Conservation (phyloP, 2,888 invertebrate genomes). For the Priocnemis perturbator region DNA sequence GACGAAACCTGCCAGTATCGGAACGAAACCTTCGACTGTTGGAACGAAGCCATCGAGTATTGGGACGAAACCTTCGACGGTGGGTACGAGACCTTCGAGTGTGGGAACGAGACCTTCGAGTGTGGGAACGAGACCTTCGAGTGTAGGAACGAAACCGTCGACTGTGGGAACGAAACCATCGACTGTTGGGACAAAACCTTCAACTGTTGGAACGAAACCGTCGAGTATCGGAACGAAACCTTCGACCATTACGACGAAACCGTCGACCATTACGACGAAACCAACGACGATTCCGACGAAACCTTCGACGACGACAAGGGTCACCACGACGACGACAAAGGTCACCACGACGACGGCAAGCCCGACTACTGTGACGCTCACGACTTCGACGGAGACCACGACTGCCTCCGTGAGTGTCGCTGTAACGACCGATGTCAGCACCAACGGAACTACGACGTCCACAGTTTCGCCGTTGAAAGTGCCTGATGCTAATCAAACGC, state of each 20-base stretch:
- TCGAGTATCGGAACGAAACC: constrained; percentile 15
- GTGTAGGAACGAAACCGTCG: constrained; percentile 65
- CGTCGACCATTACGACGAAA: neutral
- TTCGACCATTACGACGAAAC: constrained; percentile 16
- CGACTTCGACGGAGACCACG: constrained; percentile 12
- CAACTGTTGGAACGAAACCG: constrained; percentile 33
- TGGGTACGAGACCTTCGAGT: constrained; percentile 20
- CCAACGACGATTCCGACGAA: neutral
- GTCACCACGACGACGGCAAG: constrained; percentile 14
- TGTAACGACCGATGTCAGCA: constrained; percentile 22
- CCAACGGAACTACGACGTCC: constrained; percentile 47
- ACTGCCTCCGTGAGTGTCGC: neutral
- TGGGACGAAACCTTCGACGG: constrained; percentile 11
- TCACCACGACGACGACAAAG: constrained; percentile 20
- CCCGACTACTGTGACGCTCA: neutral
- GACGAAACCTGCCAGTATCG: constrained; percentile 48
- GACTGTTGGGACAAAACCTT: constrained; percentile 49
- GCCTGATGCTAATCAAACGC: constrained; percentile 47
- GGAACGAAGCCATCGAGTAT: constrained; percentile 26
- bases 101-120: constrained; percentile 46
- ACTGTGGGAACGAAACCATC: constrained; percentile 11
- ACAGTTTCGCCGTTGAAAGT: constrained; percentile 46
- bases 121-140: constrained; percentile 65
- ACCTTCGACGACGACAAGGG: constrained; percentile 27
- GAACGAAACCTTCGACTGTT: constrained; percentile 19